phyloP scores from a whole-genome alignment of 2,888 invertebrate species.

The Hyalella azteca region DNA sequence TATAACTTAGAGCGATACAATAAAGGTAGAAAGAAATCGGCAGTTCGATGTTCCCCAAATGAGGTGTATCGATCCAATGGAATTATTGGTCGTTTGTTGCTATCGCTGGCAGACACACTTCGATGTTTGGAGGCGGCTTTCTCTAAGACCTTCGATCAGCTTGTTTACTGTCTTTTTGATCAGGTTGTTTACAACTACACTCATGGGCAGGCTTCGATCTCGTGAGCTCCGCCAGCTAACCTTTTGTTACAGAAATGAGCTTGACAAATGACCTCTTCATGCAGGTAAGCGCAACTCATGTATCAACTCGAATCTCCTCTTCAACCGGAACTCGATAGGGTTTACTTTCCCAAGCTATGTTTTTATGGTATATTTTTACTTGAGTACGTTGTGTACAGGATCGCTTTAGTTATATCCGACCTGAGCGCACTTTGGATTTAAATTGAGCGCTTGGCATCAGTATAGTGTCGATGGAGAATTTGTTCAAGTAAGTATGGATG shows the following conservation, averaged over 20 bases:
- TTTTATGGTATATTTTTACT: too few species aligned
- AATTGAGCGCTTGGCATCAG: too few species aligned
- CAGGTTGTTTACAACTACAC: conserved; percentile 22
- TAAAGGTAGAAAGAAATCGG: conserved; percentile 26
- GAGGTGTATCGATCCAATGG: conserved; percentile 28
- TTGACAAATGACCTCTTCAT: conserved; percentile 14
- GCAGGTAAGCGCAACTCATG: not conserved
- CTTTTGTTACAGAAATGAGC: conserved; percentile 24
- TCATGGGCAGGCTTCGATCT: conserved; percentile 4
- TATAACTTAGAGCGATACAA: not conserved
- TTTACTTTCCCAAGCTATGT: too few species aligned
- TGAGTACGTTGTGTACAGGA: too few species aligned
- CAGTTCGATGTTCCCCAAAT: conserved; percentile 35
- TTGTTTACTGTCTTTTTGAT: conserved; percentile 36
- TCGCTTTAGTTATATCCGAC: too few species aligned
- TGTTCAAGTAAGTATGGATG: too few species aligned
- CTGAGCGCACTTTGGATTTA: too few species aligned
- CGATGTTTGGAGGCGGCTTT: conserved; percentile 2
- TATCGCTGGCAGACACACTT: conserved; percentile 33
- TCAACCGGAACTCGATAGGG: too few species aligned
- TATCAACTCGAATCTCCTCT: conserved; percentile 13
- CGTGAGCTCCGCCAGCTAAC: conserved; percentile 18
- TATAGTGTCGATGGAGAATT: too few species aligned
- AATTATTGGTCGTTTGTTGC: conserved; percentile 21
- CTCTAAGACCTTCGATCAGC: conserved; percentile 34